Conservation (phyloP, 2,797 vertebrate species). For the Danionella dracula region DNA sequence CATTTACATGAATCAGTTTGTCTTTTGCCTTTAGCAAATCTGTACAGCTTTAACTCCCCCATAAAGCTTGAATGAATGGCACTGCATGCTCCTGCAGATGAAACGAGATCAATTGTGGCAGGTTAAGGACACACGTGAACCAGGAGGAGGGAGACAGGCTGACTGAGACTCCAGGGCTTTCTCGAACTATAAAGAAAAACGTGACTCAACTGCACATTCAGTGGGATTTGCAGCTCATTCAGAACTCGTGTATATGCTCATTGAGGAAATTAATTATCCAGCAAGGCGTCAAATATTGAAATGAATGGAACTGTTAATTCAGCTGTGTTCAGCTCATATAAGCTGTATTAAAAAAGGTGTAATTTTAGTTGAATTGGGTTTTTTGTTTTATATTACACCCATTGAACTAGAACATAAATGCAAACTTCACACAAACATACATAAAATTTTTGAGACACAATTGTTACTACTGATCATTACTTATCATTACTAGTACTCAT, state of each 20-base stretch:
- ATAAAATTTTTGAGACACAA: too few relatives aligned
- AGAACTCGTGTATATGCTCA: constrained; percentile 18
- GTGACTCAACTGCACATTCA: constrained; percentile 38
- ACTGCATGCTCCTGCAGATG: constrained; percentile 37
- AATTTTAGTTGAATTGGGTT: too few relatives aligned
- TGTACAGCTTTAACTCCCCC: constrained; percentile 10
- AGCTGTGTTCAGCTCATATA: too few relatives aligned
- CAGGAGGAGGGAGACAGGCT: constrained; percentile 17
- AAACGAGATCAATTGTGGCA: constrained; percentile 47
- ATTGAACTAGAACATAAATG: too few relatives aligned
- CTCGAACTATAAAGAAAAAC: constrained; percentile 40
- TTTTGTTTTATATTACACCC: too few relatives aligned
- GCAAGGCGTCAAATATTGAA: neutral
- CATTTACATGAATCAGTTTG: constrained; percentile 45
- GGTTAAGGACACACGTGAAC: constrained; percentile 50
- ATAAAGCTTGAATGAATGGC: constrained; percentile 31
- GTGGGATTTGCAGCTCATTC: constrained; percentile 17
- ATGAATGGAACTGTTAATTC: neutral
- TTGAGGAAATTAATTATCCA: constrained; percentile 6
- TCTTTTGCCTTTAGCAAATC: constrained; percentile 42
- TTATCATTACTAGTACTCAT: too few relatives aligned
- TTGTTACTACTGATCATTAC: too few relatives aligned
- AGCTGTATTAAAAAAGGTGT: too few relatives aligned
- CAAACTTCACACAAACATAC: too few relatives aligned
- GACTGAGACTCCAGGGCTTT: constrained; percentile 40